Percentiles rank a stretch among this genome's conserved stretches.
phyloP scores from a whole-genome alignment of 2,888 invertebrate species.

The Aporophyla nigra region DNA sequence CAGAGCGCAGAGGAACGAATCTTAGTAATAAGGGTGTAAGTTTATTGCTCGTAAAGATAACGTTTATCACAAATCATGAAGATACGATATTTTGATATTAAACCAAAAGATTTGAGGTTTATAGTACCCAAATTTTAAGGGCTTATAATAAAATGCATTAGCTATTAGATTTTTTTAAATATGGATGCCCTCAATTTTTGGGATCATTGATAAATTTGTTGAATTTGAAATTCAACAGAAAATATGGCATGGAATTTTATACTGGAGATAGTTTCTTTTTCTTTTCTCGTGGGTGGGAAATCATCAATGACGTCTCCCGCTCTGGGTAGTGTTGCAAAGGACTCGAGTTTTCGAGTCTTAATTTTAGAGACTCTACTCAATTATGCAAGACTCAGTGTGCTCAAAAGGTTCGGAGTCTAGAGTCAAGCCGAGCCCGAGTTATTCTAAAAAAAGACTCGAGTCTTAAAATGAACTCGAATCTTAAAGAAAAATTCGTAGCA shows the following conservation, averaged over 20 bases:
- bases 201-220: slow-evolving; percentile 12
- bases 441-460: no score
- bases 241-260: slow-evolving; percentile 8
- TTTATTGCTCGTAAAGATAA: slow-evolving; percentile 59
- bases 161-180: slow-evolving; percentile 39
- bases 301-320: no score
- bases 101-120: slow-evolving; percentile 20
- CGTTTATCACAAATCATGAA: slow-evolving; percentile 45
- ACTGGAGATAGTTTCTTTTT: slow-evolving; percentile 15
- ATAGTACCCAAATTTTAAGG: neutral
- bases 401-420: no score
- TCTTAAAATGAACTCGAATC: no score
- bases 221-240: neutral
- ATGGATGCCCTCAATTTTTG: neutral
- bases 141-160: slow-evolving; percentile 10
- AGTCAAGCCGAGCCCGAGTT: no score
- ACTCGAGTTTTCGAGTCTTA: no score
- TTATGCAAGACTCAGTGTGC: no score
- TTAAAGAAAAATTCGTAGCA: no score
- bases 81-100: slow-evolving; percentile 36
- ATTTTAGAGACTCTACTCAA: no score
- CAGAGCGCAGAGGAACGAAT: slow-evolving; percentile 16
- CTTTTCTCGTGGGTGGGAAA: no score
- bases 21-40: slow-evolving; percentile 39
- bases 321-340: no score